Evolutionary conservation across 1,140 invertebrate genomes (phyloP), one percentile per base, ranked within the genome.

Genomic region (Drosophila rufa): DNA sequence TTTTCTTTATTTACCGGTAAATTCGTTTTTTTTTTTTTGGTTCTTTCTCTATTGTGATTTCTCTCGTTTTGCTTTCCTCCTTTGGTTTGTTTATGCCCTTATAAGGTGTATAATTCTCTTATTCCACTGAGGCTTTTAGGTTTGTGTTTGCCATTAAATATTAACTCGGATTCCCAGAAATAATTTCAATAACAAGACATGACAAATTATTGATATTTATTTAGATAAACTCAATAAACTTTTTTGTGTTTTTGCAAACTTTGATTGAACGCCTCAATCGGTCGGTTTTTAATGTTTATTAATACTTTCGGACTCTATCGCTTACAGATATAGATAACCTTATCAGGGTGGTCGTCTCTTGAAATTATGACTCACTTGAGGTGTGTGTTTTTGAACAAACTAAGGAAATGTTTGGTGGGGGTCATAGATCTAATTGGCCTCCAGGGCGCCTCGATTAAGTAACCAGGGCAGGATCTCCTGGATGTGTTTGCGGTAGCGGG

Each of bases 401-500:
- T 14, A 0, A 8, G 4, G 2, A 9, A 27, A 15, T 46, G n/a
- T 46, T 33, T 51, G 11, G 1, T 9, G 7, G 3, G 9, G 7
- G 25, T 25, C 36, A 19, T 19, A 15, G 17, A 12, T 17, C 71
- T 79, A 68, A 33, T 55, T 53, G 17, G 48, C 14, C 17, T 73
- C 69, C 25, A 73, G 17, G 7, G 38, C 25, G 38, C 62, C 62
- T 14, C 62, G 62, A 43, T 65, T 65, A 0, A 65, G 19, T 14
- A 65, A 19, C 62, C 62, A 65, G 1, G 62, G 62, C 56, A 65
- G 3, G 2, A 65, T 8, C 4, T 4, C 56, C 15, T 43, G 38
- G 3, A 65, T 61, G 19, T 65, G 62, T 17, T 65, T 65, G 15
- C 62, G 62, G 62, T 14, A 65, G 2, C 62, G 38, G 4, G 56